A percentile compares a stretch with the other conserved stretches of the same genome.
Evolutionary conservation across 64 coral and sea anemone species (phyloP).

Genomic region (Orbicella faveolata): DNA sequence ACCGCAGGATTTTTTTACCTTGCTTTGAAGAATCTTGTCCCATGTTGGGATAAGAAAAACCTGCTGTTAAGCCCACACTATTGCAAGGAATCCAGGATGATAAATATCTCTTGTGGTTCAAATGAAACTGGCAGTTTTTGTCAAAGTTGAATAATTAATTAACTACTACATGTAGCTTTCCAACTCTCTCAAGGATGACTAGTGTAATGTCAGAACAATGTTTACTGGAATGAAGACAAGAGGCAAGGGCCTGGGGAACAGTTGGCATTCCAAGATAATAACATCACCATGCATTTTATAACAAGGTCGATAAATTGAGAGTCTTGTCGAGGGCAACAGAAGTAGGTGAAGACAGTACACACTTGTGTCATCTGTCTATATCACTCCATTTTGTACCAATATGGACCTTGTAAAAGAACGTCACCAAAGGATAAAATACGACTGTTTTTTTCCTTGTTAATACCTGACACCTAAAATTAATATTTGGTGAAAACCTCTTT

Average conservation of each 20-base stretch:
- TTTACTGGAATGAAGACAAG: background rate
- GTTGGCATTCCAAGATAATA: slow-evolving; percentile 51
- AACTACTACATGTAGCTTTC: slow-evolving; percentile 11
- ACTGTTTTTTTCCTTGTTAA: background rate
- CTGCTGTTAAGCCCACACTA: background rate
- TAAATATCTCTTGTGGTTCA: background rate
- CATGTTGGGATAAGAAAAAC: slow-evolving; percentile 45
- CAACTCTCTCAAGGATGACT: background rate
- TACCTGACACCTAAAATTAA: background rate
- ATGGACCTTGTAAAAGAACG: background rate
- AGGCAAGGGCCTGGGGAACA: slow-evolving; percentile 47
- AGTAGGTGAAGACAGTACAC: background rate
- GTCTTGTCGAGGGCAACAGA: background rate
- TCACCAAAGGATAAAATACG: background rate
- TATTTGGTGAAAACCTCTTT: background rate
- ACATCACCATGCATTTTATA: slow-evolving; percentile 10
- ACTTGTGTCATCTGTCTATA: background rate
- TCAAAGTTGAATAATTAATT: slow-evolving; percentile 59
- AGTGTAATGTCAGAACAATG: slow-evolving; percentile 24
- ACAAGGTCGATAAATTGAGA: background rate
- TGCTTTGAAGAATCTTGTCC: slow-evolving; percentile 85
- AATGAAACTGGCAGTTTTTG: slow-evolving; percentile 39
- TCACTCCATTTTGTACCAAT: background rate
- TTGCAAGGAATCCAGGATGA: background rate
- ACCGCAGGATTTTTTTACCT: slow-evolving; percentile 61